Evolutionary conservation across 1,140 invertebrate species (phyloP).

Genomic region (Elysia chlorotica): DNA sequence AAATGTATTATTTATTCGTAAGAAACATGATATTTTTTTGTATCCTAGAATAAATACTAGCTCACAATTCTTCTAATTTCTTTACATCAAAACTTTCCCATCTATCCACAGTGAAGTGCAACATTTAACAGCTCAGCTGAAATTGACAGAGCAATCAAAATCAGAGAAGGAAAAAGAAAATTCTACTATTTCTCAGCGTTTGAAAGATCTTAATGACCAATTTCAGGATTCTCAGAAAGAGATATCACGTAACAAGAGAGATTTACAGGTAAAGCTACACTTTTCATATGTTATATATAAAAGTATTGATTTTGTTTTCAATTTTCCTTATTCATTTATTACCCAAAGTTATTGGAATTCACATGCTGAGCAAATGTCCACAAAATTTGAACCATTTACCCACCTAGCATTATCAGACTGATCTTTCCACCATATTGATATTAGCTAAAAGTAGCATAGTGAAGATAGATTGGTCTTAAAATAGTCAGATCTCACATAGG

Average conservation of each 20-base stretch:
- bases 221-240: conserved; percentile 42
- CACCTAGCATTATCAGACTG: too few species aligned
- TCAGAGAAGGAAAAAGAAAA: neutral
- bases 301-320: conserved; percentile 10
- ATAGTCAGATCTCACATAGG: too few species aligned
- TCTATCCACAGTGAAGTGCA: conserved; percentile 17
- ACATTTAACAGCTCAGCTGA: neutral
- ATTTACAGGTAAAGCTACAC: conserved; percentile 23
- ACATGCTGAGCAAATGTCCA: too few species aligned
- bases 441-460: too few species aligned
- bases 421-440: too few species aligned
- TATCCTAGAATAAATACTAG: too few species aligned
- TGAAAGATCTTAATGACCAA: conserved; percentile 72
- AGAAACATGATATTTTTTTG: too few species aligned
- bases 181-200: neutral
- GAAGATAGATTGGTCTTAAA: too few species aligned
- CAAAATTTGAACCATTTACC: too few species aligned
- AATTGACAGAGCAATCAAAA: neutral
- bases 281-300: conserved; percentile 3
- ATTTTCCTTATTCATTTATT: conserved; percentile 13
- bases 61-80: neutral
- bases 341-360: too few species aligned
- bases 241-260: conserved; percentile 20
- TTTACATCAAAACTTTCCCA: too few species aligned
- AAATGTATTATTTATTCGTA: too few species aligned